Conservation (phyloP, 2,888 invertebrate genomes). For the Tanypteryx hageni region DNA sequence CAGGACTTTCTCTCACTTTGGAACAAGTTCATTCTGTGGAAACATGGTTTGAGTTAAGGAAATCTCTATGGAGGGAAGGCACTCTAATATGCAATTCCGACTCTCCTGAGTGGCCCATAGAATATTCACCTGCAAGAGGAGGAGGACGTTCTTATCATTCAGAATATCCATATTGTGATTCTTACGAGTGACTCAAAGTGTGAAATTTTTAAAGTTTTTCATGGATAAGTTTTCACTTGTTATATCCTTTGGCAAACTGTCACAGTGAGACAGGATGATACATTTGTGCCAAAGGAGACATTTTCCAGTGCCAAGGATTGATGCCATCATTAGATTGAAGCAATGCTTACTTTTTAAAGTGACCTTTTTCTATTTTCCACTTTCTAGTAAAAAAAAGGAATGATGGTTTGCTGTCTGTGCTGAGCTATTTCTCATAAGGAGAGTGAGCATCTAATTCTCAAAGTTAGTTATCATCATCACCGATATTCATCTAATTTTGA, state of each 20-base stretch:
- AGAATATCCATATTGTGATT: slow-evolving; percentile 14
- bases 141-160: not conserved
- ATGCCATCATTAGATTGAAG: not conserved
- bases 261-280: not conserved
- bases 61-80: slow-evolving; percentile 35
- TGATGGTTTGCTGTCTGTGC: too few species aligned
- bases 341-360: not conserved
- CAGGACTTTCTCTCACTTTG: not conserved
- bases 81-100: not conserved
- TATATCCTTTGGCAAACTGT: not conserved
- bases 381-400: too few species aligned
- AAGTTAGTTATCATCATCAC: not conserved
- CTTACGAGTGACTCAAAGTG: slow-evolving; percentile 10
- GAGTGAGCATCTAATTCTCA: not conserved
- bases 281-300: not conserved
- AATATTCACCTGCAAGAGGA: slow-evolving; percentile 43
- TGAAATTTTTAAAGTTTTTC: not conserved
- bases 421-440: not conserved
- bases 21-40: slow-evolving; percentile 55
- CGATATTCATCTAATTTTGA: not conserved
- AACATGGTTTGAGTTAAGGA: slow-evolving; percentile 46
- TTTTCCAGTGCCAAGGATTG: not conserved
- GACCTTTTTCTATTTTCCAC: not conserved
- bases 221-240: not conserved
- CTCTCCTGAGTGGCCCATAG: slow-evolving; percentile 23